These are phyloP conservation scores for Venustoraphidia nigricollis DNA, from an alignment of 2,888 invertebrate species.

Conservation along the genomic window DNA sequence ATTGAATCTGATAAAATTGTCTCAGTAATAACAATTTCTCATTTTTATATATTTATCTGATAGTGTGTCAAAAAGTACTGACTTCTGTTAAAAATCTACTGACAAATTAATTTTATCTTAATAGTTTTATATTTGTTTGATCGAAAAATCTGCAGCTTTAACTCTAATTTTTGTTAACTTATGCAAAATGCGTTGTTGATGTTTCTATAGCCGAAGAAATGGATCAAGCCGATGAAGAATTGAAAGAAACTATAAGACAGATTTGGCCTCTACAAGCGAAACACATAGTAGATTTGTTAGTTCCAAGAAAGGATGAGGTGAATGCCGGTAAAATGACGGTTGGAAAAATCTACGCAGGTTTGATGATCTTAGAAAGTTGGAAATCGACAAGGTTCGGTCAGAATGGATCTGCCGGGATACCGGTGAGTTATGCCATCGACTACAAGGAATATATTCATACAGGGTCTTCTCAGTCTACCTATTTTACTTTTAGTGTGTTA, in stretches of 20 bases:
- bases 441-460: neutral
- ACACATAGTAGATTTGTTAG: slow-evolving; percentile 88
- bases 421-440: slow-evolving; percentile 45
- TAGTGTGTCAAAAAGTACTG: too few relatives aligned
- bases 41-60: too few relatives aligned
- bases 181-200: neutral
- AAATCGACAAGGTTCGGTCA: slow-evolving; percentile 78
- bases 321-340: slow-evolving; percentile 84
- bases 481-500: too few relatives aligned
- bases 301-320: slow-evolving; percentile 79
- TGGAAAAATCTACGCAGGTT: slow-evolving; percentile 95
- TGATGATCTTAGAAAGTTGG: slow-evolving; percentile 96
- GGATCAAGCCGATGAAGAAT: slow-evolving; percentile 96
- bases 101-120: too few relatives aligned
- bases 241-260: slow-evolving; percentile 84
- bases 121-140: too few relatives aligned
- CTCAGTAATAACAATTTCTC: too few relatives aligned
- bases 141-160: too few relatives aligned
- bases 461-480: too few relatives aligned
- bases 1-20: too few relatives aligned
- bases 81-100: too few relatives aligned
- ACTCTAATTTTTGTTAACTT: neutral
- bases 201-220: slow-evolving; percentile 78
- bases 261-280: slow-evolving; percentile 99
- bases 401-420: slow-evolving; percentile 63